These are phyloP conservation scores for Drosophila cyrtoloma DNA, from an alignment of 2,888 invertebrate species.

Conservation along the genomic window DNA sequence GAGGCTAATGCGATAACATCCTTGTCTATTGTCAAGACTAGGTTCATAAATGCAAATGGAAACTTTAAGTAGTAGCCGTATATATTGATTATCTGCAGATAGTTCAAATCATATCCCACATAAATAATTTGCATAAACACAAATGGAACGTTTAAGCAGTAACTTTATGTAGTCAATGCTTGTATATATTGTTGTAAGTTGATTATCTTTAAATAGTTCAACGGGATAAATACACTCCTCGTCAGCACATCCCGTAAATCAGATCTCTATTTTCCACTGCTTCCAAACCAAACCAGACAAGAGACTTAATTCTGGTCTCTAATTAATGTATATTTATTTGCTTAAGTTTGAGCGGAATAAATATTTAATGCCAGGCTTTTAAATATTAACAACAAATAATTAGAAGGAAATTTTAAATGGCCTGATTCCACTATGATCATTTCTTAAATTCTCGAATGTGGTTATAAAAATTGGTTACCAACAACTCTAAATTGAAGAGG, in stretches of 20 bases:
- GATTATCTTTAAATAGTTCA: neutral
- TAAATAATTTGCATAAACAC: neutral
- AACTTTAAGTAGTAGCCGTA: neutral
- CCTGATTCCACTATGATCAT: neutral
- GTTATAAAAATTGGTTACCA: neutral
- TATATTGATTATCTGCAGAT: neutral
- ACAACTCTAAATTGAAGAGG: neutral
- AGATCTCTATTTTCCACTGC: accelerated
- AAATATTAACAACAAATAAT: neutral
- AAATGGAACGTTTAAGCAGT: neutral
- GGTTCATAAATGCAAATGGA: conserved; percentile 7
- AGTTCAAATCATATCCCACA: neutral
- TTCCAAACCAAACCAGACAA: neutral
- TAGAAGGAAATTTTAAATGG: neutral
- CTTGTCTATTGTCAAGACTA: conserved; percentile 18
- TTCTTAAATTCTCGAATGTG: neutral
- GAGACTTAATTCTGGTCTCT: neutral
- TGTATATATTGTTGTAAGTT: neutral
- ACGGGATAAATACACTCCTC: neutral
- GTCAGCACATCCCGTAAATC: neutral
- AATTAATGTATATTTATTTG: neutral
- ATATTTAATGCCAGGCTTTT: neutral
- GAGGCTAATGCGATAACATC: conserved; percentile 55
- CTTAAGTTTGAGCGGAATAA: neutral
- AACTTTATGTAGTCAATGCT: neutral